phyloP scores from a whole-genome alignment of 2,888 invertebrate genomes.

The Ormyrus nitidulus region DNA sequence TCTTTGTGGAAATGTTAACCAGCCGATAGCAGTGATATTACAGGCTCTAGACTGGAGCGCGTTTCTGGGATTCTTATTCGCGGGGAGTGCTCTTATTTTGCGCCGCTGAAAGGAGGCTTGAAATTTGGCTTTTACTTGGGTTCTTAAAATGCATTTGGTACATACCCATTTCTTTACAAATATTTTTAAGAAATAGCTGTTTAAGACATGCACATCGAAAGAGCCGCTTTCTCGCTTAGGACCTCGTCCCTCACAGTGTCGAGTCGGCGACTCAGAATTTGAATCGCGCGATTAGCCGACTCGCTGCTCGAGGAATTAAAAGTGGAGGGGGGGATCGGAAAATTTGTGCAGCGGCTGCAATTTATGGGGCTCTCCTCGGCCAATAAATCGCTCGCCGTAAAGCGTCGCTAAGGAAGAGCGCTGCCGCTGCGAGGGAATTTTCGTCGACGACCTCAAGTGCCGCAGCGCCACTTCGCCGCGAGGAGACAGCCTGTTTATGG shows the following conservation, averaged over 20 bases:
- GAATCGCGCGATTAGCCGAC: background rate
- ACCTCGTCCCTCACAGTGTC: background rate
- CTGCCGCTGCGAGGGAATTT: constrained; percentile 18
- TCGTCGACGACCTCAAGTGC: constrained; percentile 22
- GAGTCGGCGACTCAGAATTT: too few species aligned
- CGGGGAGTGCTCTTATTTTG: too few species aligned
- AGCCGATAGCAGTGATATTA: too few species aligned
- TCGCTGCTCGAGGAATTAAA: constrained; percentile 6
- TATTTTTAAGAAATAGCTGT: too few species aligned
- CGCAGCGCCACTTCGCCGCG: background rate
- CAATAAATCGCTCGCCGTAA: constrained; percentile 44
- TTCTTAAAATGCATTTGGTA: too few species aligned
- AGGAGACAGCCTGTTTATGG: constrained; percentile 44
- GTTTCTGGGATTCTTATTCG: too few species aligned
- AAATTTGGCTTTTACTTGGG: too few species aligned
- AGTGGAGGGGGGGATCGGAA: background rate
- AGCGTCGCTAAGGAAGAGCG: constrained; percentile 40
- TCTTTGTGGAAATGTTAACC: background rate
- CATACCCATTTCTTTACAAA: too few species aligned
- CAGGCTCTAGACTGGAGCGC: too few species aligned
- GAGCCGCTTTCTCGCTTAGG: background rate
- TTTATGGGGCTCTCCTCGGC: constrained; percentile 25
- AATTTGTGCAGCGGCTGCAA: constrained; percentile 13
- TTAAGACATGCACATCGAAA: too few species aligned
- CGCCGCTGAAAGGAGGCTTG: too few species aligned